Base-by-base conservation (phyloP, 2,888 invertebrate species). In the Zeuzera pyrina region DNA sequence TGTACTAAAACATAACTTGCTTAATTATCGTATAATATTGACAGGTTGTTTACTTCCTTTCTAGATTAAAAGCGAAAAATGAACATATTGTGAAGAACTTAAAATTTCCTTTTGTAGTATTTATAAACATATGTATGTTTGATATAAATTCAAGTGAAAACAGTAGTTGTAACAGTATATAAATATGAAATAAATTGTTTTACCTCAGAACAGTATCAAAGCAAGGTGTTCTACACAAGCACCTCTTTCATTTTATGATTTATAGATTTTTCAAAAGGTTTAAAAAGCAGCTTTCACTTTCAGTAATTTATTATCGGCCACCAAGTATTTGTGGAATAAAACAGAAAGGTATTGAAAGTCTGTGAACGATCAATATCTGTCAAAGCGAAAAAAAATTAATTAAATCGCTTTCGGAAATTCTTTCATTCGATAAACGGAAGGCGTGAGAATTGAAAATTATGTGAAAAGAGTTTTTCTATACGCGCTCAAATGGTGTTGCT, bases 331-430 rank as follows among this genome's bases (percentile, higher is more conserved):
- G 61, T 57, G 47, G 60, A 68, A 66, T 68, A 59, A 71, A 72
- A 76, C 70, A 71, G 63, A 61, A 60, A 66, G 61, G 63, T 65
- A 69, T 72, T 70, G 65, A 69, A 70, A 60, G 51, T 55, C 57
- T 54, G 49, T n/a, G n/a, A n/a, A n/a, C 68, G 65, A 77, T 77
- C 76, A 76, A 77, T 78, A 74, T 64, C 73, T 68, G 71, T 70
- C 73, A 69, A 69, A 66, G 65, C 45, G 55, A 56, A 67, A 72
- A 63, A 64, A 74, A 71, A 67, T 52, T 71, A 73, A 77, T 76
- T 77, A 76, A 74, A 74, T 70, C 65, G 55, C 54, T 51, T 50
- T 52, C 49, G 47, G 50, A 59, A 58, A 66, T 68, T 70, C 69
- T 63, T 76, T 69, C 59, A 66, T 57, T 61, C 61, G 56, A 57